A percentile compares a stretch with the other conserved stretches of the same genome.
Evolutionary conservation across 2,888 invertebrate species (phyloP).

Genomic region (Spodoptera littoralis): DNA sequence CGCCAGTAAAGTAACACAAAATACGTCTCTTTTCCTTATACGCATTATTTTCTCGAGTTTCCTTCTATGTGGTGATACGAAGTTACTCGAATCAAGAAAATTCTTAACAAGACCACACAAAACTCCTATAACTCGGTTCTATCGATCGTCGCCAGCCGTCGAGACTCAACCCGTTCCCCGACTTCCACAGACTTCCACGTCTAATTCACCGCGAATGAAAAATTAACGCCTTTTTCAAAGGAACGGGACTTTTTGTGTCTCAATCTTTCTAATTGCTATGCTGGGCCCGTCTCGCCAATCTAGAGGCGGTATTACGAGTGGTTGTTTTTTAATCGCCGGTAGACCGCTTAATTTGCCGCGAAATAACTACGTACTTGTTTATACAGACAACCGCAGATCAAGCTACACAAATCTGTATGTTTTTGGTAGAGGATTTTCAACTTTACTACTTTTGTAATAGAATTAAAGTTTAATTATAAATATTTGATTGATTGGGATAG

Average conservation of each 20-base stretch:
- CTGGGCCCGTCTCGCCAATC: slow-evolving; percentile 56
- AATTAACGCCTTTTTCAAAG: slow-evolving; percentile 65
- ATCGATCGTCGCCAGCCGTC: slow-evolving; percentile 53
- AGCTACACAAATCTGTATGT: no score
- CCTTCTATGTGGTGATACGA: no score
- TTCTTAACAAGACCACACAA: slow-evolving; percentile 29
- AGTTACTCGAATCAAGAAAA: slow-evolving; percentile 1
- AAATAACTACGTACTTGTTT: slow-evolving; percentile 47
- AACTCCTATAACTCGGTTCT: slow-evolving; percentile 50
- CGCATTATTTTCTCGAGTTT: no score
- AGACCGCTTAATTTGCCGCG: slow-evolving; percentile 60
- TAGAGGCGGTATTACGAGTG: slow-evolving; percentile 42
- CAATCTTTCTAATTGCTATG: slow-evolving; percentile 67
- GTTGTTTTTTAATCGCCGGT: slow-evolving; percentile 58
- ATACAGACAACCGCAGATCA: neutral
- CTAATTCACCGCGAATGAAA: slow-evolving; percentile 66
- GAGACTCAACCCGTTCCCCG: slow-evolving; percentile 55
- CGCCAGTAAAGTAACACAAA: no score
- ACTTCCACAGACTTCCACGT: slow-evolving; percentile 47
- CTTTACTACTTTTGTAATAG: no score
- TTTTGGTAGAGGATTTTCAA: no score
- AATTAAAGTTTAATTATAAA: no score
- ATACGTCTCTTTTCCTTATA: no score
- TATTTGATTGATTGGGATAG: no score
- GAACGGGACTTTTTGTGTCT: slow-evolving; percentile 62